Conservation (phyloP, 2,113 vertebrate genomes). For the Aramus guarauna region DNA sequence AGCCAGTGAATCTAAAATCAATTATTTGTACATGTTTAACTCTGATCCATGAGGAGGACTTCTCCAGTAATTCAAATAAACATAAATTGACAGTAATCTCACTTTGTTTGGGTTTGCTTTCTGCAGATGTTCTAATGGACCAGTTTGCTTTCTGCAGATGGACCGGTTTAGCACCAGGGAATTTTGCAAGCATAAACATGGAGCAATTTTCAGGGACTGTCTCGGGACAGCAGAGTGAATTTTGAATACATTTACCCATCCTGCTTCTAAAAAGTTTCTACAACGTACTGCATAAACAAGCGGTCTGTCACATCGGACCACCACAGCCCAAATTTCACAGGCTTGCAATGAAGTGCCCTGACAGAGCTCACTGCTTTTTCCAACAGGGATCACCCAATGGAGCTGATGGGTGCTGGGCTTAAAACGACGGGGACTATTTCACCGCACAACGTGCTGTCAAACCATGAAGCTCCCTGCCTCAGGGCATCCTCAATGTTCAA, state of each 20-base stretch:
- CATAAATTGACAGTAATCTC: constrained; percentile 15
- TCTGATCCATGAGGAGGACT: constrained; percentile 10
- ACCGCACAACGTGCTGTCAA: not conserved
- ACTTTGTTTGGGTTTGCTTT: not conserved
- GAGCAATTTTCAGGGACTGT: not conserved
- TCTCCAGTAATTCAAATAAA: constrained; percentile 17
- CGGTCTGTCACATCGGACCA: not conserved
- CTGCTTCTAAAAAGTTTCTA: not conserved
- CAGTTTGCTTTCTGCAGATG: not conserved
- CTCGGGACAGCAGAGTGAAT: not conserved
- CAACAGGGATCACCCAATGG: not conserved
- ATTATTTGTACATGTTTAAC: constrained; percentile 30
- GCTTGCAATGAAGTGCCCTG: not conserved
- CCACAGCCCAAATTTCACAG: not conserved
- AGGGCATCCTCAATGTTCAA: not conserved
- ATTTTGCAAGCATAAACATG: not conserved
- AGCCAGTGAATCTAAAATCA: constrained; percentile 27
- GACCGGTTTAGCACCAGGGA: not conserved
- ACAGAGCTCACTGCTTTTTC: not conserved
- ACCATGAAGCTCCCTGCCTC: not conserved
- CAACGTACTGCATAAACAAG: accelerated
- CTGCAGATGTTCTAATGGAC: not conserved
- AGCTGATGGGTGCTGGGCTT: not conserved
- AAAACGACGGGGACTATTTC: not conserved
- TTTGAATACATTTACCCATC: not conserved